Base-by-base conservation (phyloP, 92 coral and sea anemone genomes). In the Desmophyllum pertusum region DNA sequence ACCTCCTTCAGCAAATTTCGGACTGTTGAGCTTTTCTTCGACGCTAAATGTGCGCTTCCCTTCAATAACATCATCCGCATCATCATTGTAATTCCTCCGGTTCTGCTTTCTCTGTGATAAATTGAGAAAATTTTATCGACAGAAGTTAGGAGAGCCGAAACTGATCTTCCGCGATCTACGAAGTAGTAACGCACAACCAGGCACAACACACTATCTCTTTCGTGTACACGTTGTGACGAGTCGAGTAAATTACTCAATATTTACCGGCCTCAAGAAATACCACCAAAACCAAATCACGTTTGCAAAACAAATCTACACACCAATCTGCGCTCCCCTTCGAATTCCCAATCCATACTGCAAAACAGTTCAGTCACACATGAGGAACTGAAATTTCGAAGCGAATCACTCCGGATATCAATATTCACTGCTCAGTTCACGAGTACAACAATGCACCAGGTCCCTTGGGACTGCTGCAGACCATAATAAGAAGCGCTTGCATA, bases 31-130 rank as follows among this genome's bases (percentile, higher is more conserved):
- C 93, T 97, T 97, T 82, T 94, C 98, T 83, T 92, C 89, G 52
- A 97, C 95, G 65, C 97, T 94, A 84, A 97, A 97, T 25, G 99
- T 97, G 57, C 99, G 93, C 78, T 97, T 97, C 30, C 99, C 99
- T 79, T 97, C 99, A 73, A 97, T 95, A 55, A 92, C 95, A 88
- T 97, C 98, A 64, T 97, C 99, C 39, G 85, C 85, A 63, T 97
- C 98, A 71, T 93, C 88, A 79, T 90, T 94, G 80, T 97, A 97
- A 79, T 97, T 97, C 94, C 95, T 88, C 81, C 99, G 89, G 62
- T 92, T 93, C 85, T 90, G 95, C 48, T 95, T 84, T 79, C 99
- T 90, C 99, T 97, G 91, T 75, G 86, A 87, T 76, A 59, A 57
- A 73, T 62, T 62, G 84, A 53, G 45, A 80, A 79, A 80, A 36